phyloP scores from a whole-genome alignment of 2,113 vertebrate species.

The Microtus oregoni region DNA sequence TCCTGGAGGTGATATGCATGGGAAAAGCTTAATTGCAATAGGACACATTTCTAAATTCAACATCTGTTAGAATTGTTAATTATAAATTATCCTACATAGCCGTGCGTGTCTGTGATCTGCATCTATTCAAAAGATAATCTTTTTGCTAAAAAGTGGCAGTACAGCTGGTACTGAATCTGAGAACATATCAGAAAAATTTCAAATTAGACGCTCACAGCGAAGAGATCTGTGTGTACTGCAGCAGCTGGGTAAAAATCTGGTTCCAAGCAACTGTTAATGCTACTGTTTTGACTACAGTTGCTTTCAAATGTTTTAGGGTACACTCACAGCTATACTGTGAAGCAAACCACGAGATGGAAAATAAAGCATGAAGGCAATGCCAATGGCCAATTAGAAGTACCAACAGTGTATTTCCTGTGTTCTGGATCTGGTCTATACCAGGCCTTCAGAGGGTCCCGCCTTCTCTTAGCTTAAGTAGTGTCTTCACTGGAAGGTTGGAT shows the following conservation, averaged over 20 bases:
- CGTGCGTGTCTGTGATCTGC: slow-evolving; percentile 29
- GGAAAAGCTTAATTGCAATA: slow-evolving; percentile 30
- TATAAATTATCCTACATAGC: not conserved
- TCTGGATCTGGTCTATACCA: not conserved
- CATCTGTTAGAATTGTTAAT: slow-evolving; percentile 5
- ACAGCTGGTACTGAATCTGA: slow-evolving; percentile 73
- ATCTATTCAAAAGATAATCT: slow-evolving; percentile 27
- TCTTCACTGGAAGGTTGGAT: not conserved
- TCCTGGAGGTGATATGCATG: not conserved
- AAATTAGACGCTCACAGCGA: slow-evolving; percentile 57
- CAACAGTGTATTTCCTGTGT: not conserved
- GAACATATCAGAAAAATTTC: slow-evolving; percentile 74
- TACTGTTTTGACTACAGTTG: not conserved
- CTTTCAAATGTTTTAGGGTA: slow-evolving; percentile 46
- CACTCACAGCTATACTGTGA: not conserved
- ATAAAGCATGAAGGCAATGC: not conserved
- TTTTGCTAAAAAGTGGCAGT: slow-evolving; percentile 70
- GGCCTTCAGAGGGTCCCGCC: not conserved
- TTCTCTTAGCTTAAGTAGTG: not conserved
- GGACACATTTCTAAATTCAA: not conserved
- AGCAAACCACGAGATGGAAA: not conserved
- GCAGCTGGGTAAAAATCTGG: slow-evolving; percentile 20
- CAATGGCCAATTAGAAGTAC: not conserved
- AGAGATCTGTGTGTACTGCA: not conserved
- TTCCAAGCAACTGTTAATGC: not conserved